phyloP scores from a whole-genome alignment of 2,113 vertebrate genomes.

The Paradisaea rubra region DNA sequence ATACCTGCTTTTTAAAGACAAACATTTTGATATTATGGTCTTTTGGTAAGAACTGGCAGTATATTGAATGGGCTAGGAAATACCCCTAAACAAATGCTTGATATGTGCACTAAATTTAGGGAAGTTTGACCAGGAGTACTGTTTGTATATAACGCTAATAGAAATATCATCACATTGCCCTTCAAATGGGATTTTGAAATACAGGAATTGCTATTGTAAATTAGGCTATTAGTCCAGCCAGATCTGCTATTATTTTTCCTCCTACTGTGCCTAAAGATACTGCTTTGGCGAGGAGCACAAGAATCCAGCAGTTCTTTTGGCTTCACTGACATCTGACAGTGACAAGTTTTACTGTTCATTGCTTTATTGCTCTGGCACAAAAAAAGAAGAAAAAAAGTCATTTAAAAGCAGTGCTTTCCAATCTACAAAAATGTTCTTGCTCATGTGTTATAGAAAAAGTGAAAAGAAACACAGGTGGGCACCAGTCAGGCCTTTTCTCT shows the following conservation, averaged over 20 bases:
- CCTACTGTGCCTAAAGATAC: not conserved
- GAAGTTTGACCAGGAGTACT: not conserved
- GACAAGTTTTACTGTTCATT: not conserved
- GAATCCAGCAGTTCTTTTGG: not conserved
- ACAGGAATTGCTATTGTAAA: not conserved
- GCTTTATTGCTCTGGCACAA: not conserved
- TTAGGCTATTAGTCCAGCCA: not conserved
- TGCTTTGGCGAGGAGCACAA: not conserved
- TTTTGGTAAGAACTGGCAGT: not conserved
- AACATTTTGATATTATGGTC: not conserved
- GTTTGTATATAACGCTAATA: not conserved
- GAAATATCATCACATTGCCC: not conserved
- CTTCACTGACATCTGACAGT: not conserved
- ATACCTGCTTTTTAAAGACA: not conserved
- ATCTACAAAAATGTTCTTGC: not conserved
- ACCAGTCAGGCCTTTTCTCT: not conserved
- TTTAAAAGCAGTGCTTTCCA: not conserved
- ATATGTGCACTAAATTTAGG: not conserved
- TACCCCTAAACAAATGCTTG: not conserved
- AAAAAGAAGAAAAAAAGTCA: not conserved
- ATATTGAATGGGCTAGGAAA: not conserved
- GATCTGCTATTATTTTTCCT: not conserved
- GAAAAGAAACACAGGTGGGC: not conserved
- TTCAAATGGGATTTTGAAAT: not conserved
- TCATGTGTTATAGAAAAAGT: not conserved